Evolutionary conservation across 2,888 invertebrate species (phyloP), one percentile per base, ranked within the genome.

Genomic region (Vanessa cardui): DNA sequence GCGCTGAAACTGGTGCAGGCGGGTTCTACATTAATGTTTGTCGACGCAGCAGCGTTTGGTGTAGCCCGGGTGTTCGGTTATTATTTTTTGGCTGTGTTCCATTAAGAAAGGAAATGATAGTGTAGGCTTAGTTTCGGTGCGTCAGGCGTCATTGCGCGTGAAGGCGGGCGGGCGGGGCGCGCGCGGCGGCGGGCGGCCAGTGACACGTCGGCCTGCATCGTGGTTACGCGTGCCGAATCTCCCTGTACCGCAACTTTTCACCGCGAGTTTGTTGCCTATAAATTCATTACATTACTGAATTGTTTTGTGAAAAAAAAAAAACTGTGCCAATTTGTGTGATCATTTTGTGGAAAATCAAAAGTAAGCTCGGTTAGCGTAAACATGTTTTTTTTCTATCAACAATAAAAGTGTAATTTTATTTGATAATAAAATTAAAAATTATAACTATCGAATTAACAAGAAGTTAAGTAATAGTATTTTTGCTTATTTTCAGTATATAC

Each of bases 151-250:
- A 79, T 73, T 76, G 76, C 76, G 82, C 80, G 82, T 77, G 76
- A 78, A 77, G 73, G 73, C 72, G 78, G 78, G 76, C 77, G 78
- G 81, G 77, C 79, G 77, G 78, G 76, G 74, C 76, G 76, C 73
- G 78, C 77, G 77, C 73, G 79, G 54, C 52, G 68, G 62, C 52
- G 56, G 67, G 68, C 65, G 78, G 83, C 80, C 91, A 92, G 92
- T 91, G 88, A 82, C 80, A 80, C 77, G 77, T 75, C 76, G 82
- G 83, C 85, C 80, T 81, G 86, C 89, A 84, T 70, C 79, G 81
- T 77, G 88, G 81, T 66, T 80, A 82, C 89, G 85, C 88, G 89
- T 83, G 77, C 75, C 74, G 69, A 63, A 54, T 64, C 56, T 72
- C 66, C 61, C 60, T 69, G 67, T 72, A 74, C 77, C 76, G 74